Conservation (phyloP, 1,140 invertebrate genomes). For the Ceratina japonica region DNA sequence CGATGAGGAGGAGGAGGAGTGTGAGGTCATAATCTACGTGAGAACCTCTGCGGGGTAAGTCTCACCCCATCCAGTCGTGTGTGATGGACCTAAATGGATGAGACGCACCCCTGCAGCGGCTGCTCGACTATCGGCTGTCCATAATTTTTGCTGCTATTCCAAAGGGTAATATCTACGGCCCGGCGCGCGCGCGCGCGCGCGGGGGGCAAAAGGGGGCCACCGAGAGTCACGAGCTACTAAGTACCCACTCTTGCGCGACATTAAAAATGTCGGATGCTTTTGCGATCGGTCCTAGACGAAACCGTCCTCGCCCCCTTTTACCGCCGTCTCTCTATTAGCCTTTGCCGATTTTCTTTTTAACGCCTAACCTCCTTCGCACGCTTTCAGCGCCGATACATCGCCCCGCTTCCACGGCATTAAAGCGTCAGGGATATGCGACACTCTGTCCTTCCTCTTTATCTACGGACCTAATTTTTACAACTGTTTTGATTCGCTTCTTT, state of each 20-base stretch:
- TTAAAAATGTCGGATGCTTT: slow-evolving; percentile 49
- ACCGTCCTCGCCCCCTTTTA: slow-evolving; percentile 28
- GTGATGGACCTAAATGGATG: slow-evolving; percentile 80
- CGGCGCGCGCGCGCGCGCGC: slow-evolving; percentile 33
- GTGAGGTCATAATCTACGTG: slow-evolving; percentile 74
- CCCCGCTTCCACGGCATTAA: slow-evolving; percentile 17
- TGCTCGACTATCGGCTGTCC: slow-evolving; percentile 69
- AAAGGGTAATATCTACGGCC: slow-evolving; percentile 68
- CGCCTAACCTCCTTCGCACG: neutral
- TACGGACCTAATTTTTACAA: neutral
- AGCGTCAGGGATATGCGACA: neutral
- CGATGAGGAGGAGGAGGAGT: slow-evolving; percentile 25
- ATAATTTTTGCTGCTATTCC: slow-evolving; percentile 74
- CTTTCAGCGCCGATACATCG: slow-evolving; percentile 27
- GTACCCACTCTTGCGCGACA: slow-evolving; percentile 50
- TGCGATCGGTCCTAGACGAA: slow-evolving; percentile 53
- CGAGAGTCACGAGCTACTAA: slow-evolving; percentile 58
- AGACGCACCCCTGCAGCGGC: slow-evolving; percentile 76
- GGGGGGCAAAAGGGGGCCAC: slow-evolving; percentile 12
- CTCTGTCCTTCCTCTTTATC: slow-evolving; percentile 1
- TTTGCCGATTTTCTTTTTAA: slow-evolving; percentile 29
- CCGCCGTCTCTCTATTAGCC: slow-evolving; percentile 18
- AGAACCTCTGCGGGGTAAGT: slow-evolving; percentile 77
- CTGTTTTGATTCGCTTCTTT: too few species aligned
- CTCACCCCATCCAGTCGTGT: slow-evolving; percentile 80